Evolutionary conservation across 2,797 vertebrate species (phyloP).

Genomic region (Platalea minor): DNA sequence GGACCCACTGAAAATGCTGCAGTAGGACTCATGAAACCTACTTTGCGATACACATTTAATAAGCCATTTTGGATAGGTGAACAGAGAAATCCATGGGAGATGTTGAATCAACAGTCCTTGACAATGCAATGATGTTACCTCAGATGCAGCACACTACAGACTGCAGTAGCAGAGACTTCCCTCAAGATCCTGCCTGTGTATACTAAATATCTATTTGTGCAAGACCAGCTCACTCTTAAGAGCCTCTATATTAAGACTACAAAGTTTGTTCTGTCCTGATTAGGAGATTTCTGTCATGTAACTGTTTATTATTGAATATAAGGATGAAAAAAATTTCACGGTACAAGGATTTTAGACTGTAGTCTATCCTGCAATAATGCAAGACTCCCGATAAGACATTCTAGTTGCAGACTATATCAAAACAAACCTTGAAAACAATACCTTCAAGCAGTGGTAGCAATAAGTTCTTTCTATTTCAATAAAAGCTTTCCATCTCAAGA

Average conservation of each 20-base stretch:
- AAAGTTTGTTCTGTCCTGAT: constrained; percentile 8
- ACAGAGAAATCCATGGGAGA: background rate
- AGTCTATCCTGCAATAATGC: background rate
- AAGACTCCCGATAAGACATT: background rate
- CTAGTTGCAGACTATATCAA: background rate
- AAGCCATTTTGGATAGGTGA: background rate
- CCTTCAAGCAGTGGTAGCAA: background rate
- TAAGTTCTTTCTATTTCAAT: constrained; percentile 45
- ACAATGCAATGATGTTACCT: background rate
- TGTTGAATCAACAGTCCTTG: background rate
- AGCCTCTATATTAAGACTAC: background rate
- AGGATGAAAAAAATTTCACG: background rate
- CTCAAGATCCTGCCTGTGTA: background rate
- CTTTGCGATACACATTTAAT: background rate
- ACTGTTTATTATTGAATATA: constrained; percentile 11
- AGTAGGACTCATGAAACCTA: background rate
- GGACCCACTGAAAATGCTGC: background rate
- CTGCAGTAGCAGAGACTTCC: background rate
- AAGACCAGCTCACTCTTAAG: background rate
- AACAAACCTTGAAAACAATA: constrained; percentile 43
- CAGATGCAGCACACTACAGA: background rate
- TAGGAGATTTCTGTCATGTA: constrained; percentile 1
- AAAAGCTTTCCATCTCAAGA: constrained; percentile 42
- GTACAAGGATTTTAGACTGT: background rate
- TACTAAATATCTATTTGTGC: background rate